These are phyloP conservation scores for Andricus grossulariae DNA, from an alignment of 1,140 invertebrate genomes.

Conservation along the genomic window DNA sequence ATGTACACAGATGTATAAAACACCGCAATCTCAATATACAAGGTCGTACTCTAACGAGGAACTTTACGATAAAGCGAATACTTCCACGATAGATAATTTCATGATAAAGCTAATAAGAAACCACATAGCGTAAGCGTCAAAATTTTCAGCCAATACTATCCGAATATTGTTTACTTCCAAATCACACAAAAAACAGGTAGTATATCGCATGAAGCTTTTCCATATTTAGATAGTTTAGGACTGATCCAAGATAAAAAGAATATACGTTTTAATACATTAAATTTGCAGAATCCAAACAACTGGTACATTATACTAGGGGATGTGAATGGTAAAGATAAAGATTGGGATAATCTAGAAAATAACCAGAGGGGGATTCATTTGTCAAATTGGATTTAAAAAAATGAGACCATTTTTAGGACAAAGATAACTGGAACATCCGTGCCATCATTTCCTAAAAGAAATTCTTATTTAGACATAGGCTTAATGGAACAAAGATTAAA, in stretches of 20 bases:
- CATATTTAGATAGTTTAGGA: neutral
- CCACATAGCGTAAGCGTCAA: neutral
- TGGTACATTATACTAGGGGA: constrained; percentile 20
- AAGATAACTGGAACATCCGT: constrained; percentile 20
- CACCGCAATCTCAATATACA: no score
- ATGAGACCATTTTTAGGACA: constrained; percentile 1
- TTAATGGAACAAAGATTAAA: constrained; percentile 21
- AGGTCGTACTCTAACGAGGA: neutral
- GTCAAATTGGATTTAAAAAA: neutral
- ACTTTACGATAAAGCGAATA: neutral
- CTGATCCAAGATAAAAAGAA: neutral
- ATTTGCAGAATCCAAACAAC: constrained; percentile 7
- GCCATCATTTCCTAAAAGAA: constrained; percentile 10
- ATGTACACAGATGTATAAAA: neutral
- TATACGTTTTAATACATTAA: neutral
- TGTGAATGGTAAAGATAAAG: constrained; percentile 11
- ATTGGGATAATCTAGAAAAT: constrained; percentile 5
- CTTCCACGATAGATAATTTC: no score
- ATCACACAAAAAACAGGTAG: neutral
- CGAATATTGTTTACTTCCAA: neutral
- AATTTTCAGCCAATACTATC: no score
- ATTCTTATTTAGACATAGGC: constrained; percentile 33
- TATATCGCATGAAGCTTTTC: neutral
- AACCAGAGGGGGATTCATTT: neutral
- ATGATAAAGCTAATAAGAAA: no score